These are phyloP conservation scores for Tachypleus tridentatus DNA, from an alignment of 1,140 invertebrate genomes.

Conservation along the genomic window DNA sequence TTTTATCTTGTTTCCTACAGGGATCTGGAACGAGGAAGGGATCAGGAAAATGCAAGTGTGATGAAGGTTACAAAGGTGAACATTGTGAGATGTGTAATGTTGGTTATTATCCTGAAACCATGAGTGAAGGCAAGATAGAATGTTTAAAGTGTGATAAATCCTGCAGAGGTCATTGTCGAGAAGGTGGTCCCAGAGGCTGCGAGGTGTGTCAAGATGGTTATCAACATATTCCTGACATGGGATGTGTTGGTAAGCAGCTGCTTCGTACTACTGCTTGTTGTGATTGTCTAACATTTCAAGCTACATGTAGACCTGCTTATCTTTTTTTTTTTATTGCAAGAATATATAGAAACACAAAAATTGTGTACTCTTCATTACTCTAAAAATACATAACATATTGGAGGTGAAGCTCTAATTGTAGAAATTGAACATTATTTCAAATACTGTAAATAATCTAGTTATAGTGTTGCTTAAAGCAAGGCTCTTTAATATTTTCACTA, in stretches of 20 bases:
- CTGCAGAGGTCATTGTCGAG: slow-evolving; percentile 65
- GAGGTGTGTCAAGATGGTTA: slow-evolving; percentile 72
- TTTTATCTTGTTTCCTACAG: slow-evolving; percentile 28
- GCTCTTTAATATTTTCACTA: too few species aligned
- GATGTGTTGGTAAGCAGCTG: slow-evolving; percentile 47
- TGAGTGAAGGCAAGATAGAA: slow-evolving; percentile 7
- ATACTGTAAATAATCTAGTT: too few species aligned
- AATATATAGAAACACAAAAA: too few species aligned
- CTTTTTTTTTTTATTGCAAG: too few species aligned
- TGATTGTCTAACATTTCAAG: too few species aligned
- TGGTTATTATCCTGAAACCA: slow-evolving; percentile 49
- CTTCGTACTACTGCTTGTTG: neutral
- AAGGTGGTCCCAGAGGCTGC: slow-evolving; percentile 67
- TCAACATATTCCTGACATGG: slow-evolving; percentile 55
- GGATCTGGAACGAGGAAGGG: slow-evolving; percentile 87
- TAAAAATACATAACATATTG: too few species aligned
- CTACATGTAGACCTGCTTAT: too few species aligned
- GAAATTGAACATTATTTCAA: too few species aligned
- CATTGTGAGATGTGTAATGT: slow-evolving; percentile 63
- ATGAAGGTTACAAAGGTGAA: slow-evolving; percentile 65
- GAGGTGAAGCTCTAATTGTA: too few species aligned
- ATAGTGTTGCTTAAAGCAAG: too few species aligned
- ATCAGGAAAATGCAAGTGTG: slow-evolving; percentile 79
- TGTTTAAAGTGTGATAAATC: slow-evolving; percentile 59
- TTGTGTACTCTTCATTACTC: too few species aligned